Evolutionary conservation across 2,113 vertebrate species (phyloP).

Genomic region (Pleuronectes platessa): DNA sequence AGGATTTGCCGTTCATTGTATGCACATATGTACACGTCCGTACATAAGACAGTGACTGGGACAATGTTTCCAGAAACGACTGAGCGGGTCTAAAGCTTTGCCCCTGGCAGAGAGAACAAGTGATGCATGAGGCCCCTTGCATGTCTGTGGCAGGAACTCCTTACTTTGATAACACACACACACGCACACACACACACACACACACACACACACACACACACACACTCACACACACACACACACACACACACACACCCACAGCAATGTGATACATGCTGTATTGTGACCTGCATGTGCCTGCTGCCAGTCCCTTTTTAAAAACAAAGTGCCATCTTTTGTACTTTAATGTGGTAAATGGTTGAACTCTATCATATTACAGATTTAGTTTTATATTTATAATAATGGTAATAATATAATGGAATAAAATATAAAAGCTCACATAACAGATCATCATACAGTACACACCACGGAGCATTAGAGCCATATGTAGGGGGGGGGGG

Average conservation of each 20-base stretch:
- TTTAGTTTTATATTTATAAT: not conserved
- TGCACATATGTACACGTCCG: constrained; percentile 15
- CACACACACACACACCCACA: not conserved
- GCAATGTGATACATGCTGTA: constrained; percentile 16
- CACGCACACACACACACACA: constrained; percentile 4
- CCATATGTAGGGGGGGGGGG: no score
- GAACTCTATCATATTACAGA: constrained; percentile 11
- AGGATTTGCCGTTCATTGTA: constrained; percentile 28
- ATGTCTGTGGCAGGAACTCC: constrained; percentile 58
- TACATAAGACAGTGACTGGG: constrained; percentile 55
- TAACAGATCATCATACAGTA: no score
- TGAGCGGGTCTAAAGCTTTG: constrained; percentile 49
- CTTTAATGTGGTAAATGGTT: constrained; percentile 33
- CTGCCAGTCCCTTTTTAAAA: constrained; percentile 40
- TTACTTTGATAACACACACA: constrained; percentile 47
- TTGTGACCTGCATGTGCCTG: constrained; percentile 62
- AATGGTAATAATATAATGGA: no score
- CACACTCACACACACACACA: constrained; percentile 7
- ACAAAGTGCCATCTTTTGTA: constrained; percentile 11
- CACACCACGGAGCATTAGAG: no score
- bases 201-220: constrained; percentile 9
- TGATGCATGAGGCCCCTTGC: constrained; percentile 71
- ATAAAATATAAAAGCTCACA: no score
- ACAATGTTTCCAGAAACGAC: constrained; percentile 49
- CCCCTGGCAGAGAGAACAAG: constrained; percentile 61